Evolutionary conservation across 2,797 vertebrate species (phyloP), one percentile per base, ranked within the genome.

Genomic region (Parauchenoglanis ngamensis): DNA sequence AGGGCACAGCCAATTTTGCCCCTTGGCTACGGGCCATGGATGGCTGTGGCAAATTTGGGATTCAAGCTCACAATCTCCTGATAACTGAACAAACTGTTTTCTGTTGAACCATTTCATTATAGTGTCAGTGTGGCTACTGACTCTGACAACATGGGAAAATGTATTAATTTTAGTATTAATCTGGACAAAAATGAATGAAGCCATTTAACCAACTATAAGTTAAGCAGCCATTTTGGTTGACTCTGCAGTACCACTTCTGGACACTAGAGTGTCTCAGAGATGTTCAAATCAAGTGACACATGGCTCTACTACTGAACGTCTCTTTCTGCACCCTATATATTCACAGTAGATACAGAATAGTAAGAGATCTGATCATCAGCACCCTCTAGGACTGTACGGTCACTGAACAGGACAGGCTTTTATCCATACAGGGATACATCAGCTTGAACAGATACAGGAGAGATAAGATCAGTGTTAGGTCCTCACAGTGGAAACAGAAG

Each of bases 331-430:
- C 8, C 25, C 35, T 63, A 4, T 4, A 81, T 15, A 11, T 44
- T 73, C 59, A 73, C 46, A 67, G 59, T 10, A 49, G n/a, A n/a
- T 65, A 44, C 4, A 54, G 7, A 56, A 70, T 13, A 28, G n/a
- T 23, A 68, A 12, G 49, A 46, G 49, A 31, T 28, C 44, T 57
- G 81, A 61, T 85, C 21, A 56, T 85, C 63, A 65, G 76, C 65
- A 91, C 56, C 35, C 57, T 91, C 68, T 81, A 83, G 86, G 88
- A 91, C 87, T 82, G 87, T 84, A 86, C 59, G 65, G 86, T 73
- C 85, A 77, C 82, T 87, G 40, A 86, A 46, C 52, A 77, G 25
- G 72, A 31, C 35, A 83, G 54, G 46, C 46, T 21, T 76, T 81
- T 52, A 17, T 25, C 28, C 28, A 19, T 25, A 3, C 52, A 52